Evolutionary conservation across 2,113 vertebrate genomes (phyloP), one percentile per base, ranked within the genome.

Genomic region (Anhinga rufa): DNA sequence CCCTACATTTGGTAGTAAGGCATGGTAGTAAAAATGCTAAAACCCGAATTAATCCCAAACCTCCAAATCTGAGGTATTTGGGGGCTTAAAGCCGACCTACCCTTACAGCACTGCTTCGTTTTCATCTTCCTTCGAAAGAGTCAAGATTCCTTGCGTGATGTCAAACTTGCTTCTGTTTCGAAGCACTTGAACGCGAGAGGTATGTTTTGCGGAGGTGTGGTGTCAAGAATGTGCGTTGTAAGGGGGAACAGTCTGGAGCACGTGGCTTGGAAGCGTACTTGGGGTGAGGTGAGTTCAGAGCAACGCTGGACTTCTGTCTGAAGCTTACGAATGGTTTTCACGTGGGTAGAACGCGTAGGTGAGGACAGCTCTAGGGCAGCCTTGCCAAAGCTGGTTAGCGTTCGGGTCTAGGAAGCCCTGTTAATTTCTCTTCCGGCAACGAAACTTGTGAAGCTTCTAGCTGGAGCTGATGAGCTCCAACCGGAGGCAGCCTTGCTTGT

Each of bases 11-110:
- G 80, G 38, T 6, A 16, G 15, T 32, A 17, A 57, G 51, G 20
- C 22, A 25, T 21, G 64, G 19, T 12, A 61, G 64, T 31, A 18
- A 48, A 42, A 55, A 11, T 14, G 14, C 48, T 21, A 15, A 57
- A 68, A 21, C 48, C 48, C 9, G 14, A 18, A 9, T 44, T 28
- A 16, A 31, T 70, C 42, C 40, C n/a, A 54, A 22, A 14, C 61
- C 54, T 34, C 31, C 20, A 4, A 17, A 32, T 19, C 15, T 3
- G 16, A 2, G 0, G 5, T 48, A 2, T 57, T 42, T 42, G 1
- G 26, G 54, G 32, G 48, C 48, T 57, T 48, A 28, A 42, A 55
- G 32, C 64, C 34, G 3, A 20, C 18, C 42, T 68, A 0, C 24
- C 70, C 36, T 32, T 18, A 9, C 18, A 40, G 57, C 34, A 10